Evolutionary conservation across 2,888 invertebrate species (phyloP).

Genomic region (Falcaria lacertinaria): DNA sequence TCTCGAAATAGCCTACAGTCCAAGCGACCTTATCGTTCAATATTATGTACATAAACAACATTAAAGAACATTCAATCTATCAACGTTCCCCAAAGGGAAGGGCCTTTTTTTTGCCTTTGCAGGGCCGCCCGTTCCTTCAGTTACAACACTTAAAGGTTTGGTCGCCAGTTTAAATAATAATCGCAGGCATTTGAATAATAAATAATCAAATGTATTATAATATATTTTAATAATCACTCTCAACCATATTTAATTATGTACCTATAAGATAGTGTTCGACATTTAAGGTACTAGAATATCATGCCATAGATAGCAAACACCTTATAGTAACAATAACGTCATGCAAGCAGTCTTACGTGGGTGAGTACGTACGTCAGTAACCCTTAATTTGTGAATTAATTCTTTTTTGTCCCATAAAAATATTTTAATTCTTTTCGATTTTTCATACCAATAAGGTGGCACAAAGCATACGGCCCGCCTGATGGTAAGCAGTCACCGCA

Average conservation of each 20-base stretch:
- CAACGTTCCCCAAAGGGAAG: too few species aligned
- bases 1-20: conserved; percentile 66
- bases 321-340: conserved; percentile 36
- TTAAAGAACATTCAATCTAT: conserved; percentile 49
- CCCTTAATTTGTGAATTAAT: too few species aligned
- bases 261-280: neutral
- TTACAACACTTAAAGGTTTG: conserved; percentile 10
- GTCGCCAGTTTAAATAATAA: neutral
- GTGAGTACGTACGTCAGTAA: conserved; percentile 21
- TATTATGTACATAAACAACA: conserved; percentile 63
- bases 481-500: too few species aligned
- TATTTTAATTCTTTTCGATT: too few species aligned
- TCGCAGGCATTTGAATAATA: conserved; percentile 4
- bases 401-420: too few species aligned
- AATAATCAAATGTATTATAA: neutral
- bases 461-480: too few species aligned
- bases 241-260: neutral
- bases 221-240: neutral
- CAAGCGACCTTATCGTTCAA: conserved; percentile 65
- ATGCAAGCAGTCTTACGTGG: conserved; percentile 58
- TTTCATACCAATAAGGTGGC: too few species aligned
- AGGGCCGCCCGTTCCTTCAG: conserved; percentile 20
- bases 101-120: too few species aligned
- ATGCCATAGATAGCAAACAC: conserved; percentile 5
- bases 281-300: neutral